Base-by-base conservation (phyloP, 64 coral and sea anemone species). In the Astreopora myriophthalma region DNA sequence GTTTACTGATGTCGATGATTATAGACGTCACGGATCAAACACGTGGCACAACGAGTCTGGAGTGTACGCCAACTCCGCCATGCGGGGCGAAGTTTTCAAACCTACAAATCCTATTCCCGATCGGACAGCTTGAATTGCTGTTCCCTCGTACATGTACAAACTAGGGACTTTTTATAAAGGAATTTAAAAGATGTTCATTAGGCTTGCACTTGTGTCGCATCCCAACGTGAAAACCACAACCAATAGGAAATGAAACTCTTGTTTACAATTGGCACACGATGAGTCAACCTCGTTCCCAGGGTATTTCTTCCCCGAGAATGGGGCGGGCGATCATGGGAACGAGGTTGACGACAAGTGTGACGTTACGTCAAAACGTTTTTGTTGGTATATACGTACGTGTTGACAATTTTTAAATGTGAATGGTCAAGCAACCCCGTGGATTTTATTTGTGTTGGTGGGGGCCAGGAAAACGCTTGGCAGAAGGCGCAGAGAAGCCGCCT, bases 1-100 rank as follows among this genome's bases (percentile, higher is more conserved):
- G 28, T 99, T 99, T 55, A 96, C 94, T 12, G 97, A 99, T 20
- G 94, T 99, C 0, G 97, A 99, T 84, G 97, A 99, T 71, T 88
- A 96, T 14, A 70, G 97, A 42, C 88, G 91, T 84, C 91, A 84
- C 87, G 94, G 97, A 17, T 29, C 51, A 77, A 99, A 99, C 94
- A 99, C 90, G 13, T 99, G 97, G 97, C 94, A 96, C 13, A 42
- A 99, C 13, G 94, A 99, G 75, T 73, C 85, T 39, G 97, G 97
- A 60, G 74, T 89, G 7, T 99, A 99, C 81, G 94, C 87, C 13
- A 99, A 95, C 69, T 71, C 87, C 0, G 90, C 95, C 19, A 17
- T 95, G 27, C 78, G 55, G n/a, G 58, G 80, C 2, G 77, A 79
- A 16, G 77, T 90, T 39, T 60, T 96, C 55, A 90, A 94, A 78